phyloP scores from a whole-genome alignment of 2,888 invertebrate genomes.

The Polyommatus icarus region DNA sequence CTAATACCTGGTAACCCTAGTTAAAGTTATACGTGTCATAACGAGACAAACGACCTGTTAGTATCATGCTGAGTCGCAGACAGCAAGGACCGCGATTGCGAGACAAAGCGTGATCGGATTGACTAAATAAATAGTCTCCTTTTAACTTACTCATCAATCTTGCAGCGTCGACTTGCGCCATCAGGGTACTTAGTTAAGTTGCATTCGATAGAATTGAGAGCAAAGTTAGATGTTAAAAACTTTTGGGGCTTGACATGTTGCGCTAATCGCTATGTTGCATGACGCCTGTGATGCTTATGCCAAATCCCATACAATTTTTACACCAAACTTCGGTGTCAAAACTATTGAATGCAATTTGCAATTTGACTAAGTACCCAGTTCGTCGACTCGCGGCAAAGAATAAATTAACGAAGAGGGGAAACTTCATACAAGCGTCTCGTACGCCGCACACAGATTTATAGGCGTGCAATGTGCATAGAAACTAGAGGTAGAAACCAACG shows the following conservation, averaged over 20 bases:
- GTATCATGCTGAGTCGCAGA: slow-evolving; percentile 47
- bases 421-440: slow-evolving; percentile 16
- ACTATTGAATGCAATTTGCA: not conserved
- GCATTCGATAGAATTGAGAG: not conserved
- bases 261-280: no score
- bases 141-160: slow-evolving; percentile 73
- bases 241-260: no score
- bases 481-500: not conserved
- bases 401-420: slow-evolving; percentile 14
- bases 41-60: slow-evolving; percentile 23
- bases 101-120: slow-evolving; percentile 76
- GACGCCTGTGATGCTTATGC: no score
- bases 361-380: slow-evolving; percentile 47
- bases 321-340: no score
- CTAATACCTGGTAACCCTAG: not conserved
- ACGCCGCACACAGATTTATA: slow-evolving; percentile 4
- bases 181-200: slow-evolving; percentile 20
- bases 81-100: slow-evolving; percentile 64
- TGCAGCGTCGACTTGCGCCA: slow-evolving; percentile 70
- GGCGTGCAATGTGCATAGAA: slow-evolving; percentile 4
- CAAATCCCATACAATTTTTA: no score
- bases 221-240: no score
- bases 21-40: slow-evolving; percentile 21
- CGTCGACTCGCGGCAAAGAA: slow-evolving; percentile 57
- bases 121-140: slow-evolving; percentile 73